phyloP scores from a whole-genome alignment of 2,797 vertebrate species.

The Myiotriccus ornatus region DNA sequence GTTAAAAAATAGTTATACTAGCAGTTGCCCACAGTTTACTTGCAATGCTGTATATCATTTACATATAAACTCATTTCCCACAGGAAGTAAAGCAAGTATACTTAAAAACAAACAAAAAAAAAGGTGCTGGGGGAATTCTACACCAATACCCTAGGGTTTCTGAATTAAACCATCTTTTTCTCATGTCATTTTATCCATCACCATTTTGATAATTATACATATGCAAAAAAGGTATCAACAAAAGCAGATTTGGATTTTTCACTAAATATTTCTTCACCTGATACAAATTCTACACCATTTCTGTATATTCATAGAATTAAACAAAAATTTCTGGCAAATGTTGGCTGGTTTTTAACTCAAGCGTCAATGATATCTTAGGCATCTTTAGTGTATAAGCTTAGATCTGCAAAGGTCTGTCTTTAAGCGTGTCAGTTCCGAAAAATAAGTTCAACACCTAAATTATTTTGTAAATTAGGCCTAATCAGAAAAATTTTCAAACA shows the following conservation, averaged over 20 bases:
- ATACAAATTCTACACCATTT: not conserved
- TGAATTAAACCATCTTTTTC: not conserved
- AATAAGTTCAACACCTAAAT: not conserved
- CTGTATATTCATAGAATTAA: not conserved
- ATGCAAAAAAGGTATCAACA: not conserved
- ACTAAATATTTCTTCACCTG: not conserved
- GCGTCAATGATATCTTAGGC: not conserved
- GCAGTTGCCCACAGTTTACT: not conserved
- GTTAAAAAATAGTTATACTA: not conserved
- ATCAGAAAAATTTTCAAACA: not conserved
- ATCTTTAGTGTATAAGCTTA: not conserved
- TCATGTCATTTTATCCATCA: not conserved
- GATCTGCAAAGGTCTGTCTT: not conserved
- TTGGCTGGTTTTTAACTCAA: not conserved
- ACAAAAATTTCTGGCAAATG: not conserved
- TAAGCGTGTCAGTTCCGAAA: not conserved
- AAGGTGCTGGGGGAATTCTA: not conserved
- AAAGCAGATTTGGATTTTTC: not conserved
- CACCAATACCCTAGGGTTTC: not conserved
- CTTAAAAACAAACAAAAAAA: not conserved
- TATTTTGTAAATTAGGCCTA: not conserved
- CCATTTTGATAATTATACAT: not conserved
- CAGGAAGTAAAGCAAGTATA: not conserved
- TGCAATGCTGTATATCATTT: not conserved
- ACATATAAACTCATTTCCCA: not conserved